Conservation (phyloP, 2,888 invertebrate species). For the Lasioglossum oenotherae region DNA sequence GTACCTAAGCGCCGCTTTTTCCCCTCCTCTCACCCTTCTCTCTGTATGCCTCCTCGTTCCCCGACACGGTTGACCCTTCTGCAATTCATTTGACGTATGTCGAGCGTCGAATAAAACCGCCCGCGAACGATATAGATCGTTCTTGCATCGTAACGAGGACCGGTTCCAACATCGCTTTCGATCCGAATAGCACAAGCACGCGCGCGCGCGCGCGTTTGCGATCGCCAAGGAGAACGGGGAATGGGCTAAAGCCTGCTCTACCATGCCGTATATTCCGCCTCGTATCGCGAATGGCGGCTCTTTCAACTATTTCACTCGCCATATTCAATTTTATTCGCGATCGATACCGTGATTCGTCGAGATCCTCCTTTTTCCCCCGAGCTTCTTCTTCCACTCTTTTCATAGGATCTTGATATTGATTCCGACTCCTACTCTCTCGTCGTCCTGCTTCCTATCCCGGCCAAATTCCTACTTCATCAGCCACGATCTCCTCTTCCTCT, state of each 20-base stretch:
- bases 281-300: constrained; percentile 8
- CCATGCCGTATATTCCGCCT: neutral
- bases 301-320: constrained; percentile 10
- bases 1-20: constrained; percentile 49
- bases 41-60: neutral
- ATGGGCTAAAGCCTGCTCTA: neutral
- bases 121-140: constrained; percentile 46
- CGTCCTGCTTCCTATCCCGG: neutral
- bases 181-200: neutral
- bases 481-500: neutral
- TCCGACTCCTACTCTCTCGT: neutral
- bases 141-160: constrained; percentile 36
- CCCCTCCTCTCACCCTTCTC: neutral
- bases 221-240: neutral
- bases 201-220: too few relatives aligned
- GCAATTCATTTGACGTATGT: constrained; percentile 73
- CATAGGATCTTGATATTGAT: neutral
- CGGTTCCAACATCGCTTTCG: constrained; percentile 24
- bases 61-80: constrained; percentile 32
- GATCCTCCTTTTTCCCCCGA: neutral
- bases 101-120: constrained; percentile 49
- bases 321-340: constrained; percentile 4
- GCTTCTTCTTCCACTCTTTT: neutral
- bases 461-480: neutral
- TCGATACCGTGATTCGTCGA: constrained; percentile 5